Percentiles rank a stretch among this genome's conserved stretches.
Evolutionary conservation across 2,797 vertebrate genomes (phyloP).

Genomic region (Tinamus major): DNA sequence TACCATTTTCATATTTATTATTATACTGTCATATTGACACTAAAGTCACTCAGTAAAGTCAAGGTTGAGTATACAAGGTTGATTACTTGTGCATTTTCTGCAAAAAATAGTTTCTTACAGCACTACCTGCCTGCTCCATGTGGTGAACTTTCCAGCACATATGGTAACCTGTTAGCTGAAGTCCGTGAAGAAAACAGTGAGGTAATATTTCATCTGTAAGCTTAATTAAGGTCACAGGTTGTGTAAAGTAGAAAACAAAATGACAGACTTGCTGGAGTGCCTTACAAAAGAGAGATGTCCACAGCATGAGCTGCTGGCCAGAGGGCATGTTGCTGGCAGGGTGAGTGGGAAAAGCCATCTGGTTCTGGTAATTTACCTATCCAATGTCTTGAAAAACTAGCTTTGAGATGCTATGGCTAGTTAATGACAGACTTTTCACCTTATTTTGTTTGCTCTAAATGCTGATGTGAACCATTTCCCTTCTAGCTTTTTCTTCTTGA

Average conservation of each 20-base stretch:
- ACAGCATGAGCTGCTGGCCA: neutral
- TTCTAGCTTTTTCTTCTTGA: neutral
- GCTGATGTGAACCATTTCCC: neutral
- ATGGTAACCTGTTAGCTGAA: neutral
- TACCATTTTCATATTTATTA: neutral
- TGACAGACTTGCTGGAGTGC: neutral
- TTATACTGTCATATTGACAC: neutral
- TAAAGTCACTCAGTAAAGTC: too few species aligned
- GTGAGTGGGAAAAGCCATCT: neutral
- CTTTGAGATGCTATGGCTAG: neutral
- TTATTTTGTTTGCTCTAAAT: neutral
- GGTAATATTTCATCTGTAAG: neutral
- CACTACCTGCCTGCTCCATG: neutral
- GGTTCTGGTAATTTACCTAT: neutral
- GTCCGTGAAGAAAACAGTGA: neutral
- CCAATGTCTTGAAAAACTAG: neutral
- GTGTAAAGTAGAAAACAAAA: neutral
- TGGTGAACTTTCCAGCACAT: neutral
- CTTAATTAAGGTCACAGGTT: neutral
- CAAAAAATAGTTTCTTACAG: neutral
- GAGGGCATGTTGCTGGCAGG: neutral
- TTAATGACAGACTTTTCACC: neutral
- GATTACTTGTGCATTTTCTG: neutral
- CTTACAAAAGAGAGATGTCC: neutral
- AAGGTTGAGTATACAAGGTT: too few species aligned